phyloP scores from a whole-genome alignment of 2,113 vertebrate species.

The Brachionichthys hirsutus region DNA sequence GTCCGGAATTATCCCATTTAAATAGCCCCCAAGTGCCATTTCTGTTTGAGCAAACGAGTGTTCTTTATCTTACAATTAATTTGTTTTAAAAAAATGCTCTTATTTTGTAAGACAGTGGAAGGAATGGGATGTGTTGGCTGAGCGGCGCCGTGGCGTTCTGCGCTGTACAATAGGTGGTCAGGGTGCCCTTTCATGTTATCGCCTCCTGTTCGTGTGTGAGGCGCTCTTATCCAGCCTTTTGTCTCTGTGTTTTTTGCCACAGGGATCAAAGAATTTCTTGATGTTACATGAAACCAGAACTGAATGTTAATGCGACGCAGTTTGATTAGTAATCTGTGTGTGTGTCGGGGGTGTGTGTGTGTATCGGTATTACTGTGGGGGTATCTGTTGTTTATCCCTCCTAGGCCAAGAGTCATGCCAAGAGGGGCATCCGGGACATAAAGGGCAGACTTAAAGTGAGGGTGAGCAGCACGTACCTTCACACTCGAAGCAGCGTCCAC shows the following conservation, averaged over 20 bases:
- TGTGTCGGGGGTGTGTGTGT: constrained; percentile 13
- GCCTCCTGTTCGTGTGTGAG: constrained; percentile 35
- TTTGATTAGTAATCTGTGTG: constrained; percentile 58
- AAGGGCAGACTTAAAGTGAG: constrained; percentile 91
- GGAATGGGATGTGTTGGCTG: constrained; percentile 27
- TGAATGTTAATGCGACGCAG: constrained; percentile 67
- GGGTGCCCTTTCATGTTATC: constrained; percentile 52
- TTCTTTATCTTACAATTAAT: neutral
- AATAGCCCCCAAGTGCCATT: neutral
- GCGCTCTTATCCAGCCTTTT: constrained; percentile 60
- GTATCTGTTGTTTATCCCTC: constrained; percentile 16
- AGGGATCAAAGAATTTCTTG: constrained; percentile 68
- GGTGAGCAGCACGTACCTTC: constrained; percentile 74
- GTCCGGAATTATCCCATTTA: neutral
- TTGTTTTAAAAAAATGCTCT: neutral
- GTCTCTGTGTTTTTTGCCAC: constrained; percentile 64
- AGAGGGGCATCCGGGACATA: constrained; percentile 90
- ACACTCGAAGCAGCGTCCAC: constrained; percentile 16
- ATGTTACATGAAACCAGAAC: constrained; percentile 61
- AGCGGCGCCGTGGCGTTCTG: constrained; percentile 19
- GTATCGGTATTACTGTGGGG: constrained; percentile 4
- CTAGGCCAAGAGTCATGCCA: constrained; percentile 93
- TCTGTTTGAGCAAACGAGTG: neutral
- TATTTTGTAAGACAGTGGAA: constrained; percentile 8
- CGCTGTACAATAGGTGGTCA: constrained; percentile 48